Conservation (phyloP, 2,888 invertebrate species). For the Muscina levida region DNA sequence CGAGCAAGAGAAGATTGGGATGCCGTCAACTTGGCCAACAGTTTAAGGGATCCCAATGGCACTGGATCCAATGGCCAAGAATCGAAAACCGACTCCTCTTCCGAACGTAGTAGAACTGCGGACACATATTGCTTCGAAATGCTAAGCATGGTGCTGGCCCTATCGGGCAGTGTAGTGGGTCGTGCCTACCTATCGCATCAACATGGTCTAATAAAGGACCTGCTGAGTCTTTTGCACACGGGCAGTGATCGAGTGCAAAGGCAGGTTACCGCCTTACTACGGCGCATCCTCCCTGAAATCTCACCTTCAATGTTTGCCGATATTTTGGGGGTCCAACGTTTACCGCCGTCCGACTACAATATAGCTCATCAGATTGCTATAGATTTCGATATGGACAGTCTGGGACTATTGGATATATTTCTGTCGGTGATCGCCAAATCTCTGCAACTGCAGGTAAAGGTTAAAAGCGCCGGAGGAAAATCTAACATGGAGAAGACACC, state of each 20-base stretch:
- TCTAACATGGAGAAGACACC: conserved; percentile 83
- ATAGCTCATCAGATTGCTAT: conserved; percentile 82
- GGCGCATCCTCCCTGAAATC: conserved; percentile 94
- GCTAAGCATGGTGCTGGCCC: conserved; percentile 94
- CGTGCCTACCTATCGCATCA: conserved; percentile 94
- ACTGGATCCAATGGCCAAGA: conserved; percentile 67
- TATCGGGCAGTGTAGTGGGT: conserved; percentile 95
- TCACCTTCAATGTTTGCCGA: conserved; percentile 90
- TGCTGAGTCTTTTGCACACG: conserved; percentile 93
- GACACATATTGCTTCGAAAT: conserved; percentile 99
- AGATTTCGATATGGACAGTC: conserved; percentile 81
- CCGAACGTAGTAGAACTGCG: conserved; percentile 76
- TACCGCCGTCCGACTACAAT: conserved; percentile 89
- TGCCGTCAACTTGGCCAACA: conserved; percentile 79
- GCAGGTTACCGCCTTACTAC: conserved; percentile 91
- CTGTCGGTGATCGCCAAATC: conserved; percentile 95
- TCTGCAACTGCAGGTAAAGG: conserved; percentile 93
- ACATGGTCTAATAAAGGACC: conserved; percentile 89
- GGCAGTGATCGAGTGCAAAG: conserved; percentile 97
- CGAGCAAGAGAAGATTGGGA: conserved; percentile 96
- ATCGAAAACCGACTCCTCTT: conserved; percentile 72
- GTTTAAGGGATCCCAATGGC: conserved; percentile 69
- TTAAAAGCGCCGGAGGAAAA: conserved; percentile 74
- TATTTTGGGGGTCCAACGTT: conserved; percentile 85
- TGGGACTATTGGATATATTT: conserved; percentile 93